Percentiles rank a stretch among this genome's conserved stretches.
phyloP scores from a whole-genome alignment of 1,140 invertebrate species.

The Drosophila erecta region DNA sequence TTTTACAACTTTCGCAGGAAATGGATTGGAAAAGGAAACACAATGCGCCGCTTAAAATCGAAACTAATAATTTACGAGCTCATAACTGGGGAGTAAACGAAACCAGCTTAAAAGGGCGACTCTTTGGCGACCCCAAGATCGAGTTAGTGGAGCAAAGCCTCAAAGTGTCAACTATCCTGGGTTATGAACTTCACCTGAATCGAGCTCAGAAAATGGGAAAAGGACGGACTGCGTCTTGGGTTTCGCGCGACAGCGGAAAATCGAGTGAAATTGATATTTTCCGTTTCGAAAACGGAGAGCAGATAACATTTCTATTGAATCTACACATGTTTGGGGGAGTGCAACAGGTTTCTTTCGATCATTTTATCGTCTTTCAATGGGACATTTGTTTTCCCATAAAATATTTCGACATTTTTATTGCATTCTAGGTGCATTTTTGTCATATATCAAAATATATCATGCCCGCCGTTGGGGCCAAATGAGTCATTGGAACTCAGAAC shows the following conservation, averaged over 20 bases:
- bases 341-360: slow-evolving; percentile 57
- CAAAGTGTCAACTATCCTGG: slow-evolving; percentile 46
- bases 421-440: slow-evolving; percentile 57
- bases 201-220: neutral
- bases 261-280: slow-evolving; percentile 76
- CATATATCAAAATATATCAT: slow-evolving; percentile 39
- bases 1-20: slow-evolving; percentile 81
- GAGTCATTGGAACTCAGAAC: slow-evolving; percentile 64
- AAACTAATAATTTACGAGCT: slow-evolving; percentile 78
- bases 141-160: slow-evolving; percentile 26
- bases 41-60: slow-evolving; percentile 53
- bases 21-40: slow-evolving; percentile 60
- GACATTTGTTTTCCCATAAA: slow-evolving; percentile 59
- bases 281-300: slow-evolving; percentile 17
- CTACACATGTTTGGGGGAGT: neutral
- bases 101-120: slow-evolving; percentile 12
- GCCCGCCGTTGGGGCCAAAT: slow-evolving; percentile 7
- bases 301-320: slow-evolving; percentile 74
- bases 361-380: slow-evolving; percentile 53
- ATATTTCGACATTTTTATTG: slow-evolving; percentile 76
- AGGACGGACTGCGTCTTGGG: slow-evolving; percentile 32
- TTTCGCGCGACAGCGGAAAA: slow-evolving; percentile 61
- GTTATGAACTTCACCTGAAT: slow-evolving; percentile 46
- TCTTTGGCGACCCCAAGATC: slow-evolving; percentile 10
- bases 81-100: slow-evolving; percentile 65